Base-by-base conservation (phyloP, 2,888 invertebrate genomes). In the Drosophila falleni region DNA sequence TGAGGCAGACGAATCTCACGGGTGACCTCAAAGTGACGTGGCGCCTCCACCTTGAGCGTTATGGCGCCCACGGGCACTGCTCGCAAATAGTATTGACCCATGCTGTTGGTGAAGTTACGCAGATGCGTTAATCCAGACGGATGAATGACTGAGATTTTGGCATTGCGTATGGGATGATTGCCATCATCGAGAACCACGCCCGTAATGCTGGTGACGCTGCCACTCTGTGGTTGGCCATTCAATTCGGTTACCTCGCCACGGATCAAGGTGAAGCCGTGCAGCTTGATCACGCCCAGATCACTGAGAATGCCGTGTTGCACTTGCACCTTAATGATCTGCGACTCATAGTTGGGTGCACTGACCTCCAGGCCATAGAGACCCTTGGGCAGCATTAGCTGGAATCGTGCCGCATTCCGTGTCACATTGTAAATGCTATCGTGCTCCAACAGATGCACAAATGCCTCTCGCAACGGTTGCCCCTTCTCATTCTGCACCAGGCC, bases 381-480 rank as follows among this genome's bases (percentile, higher is more conserved):
- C 2, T 95, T 94, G 10, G 96, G 95, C 54, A 97, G 93, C 87
- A 96, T 94, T 51, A 96, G 93, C 90, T 95, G 95, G 92, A 96
- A 97, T 83, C 94, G 94, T 0, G 96, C 97, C 81, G 94, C 93
- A 91, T 96, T 96, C 82, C 93, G 93, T 0, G 96, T 94, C 0
- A 96, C 95, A 51, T 94, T 94, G 88, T 95, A 95, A 33, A 93
- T 91, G 3, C 70, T 37, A 0, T 94, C 93, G 63, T 94, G 93
- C 59, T 94, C 91, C 39, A 94, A 92, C 0, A 99, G 94, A 5
- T 93, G 93, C 0, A 99, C 93, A 0, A 94, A 94, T 0, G 98
- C 97, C 63, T 96, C 94, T 0, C 95, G 93, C 87, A 97, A 92
- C 1, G 96, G 95, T 0, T 96, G 95, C 0, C 95, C 95, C 8